phyloP scores from a whole-genome alignment of 1,140 invertebrate genomes.

The Drosophila orosa region DNA sequence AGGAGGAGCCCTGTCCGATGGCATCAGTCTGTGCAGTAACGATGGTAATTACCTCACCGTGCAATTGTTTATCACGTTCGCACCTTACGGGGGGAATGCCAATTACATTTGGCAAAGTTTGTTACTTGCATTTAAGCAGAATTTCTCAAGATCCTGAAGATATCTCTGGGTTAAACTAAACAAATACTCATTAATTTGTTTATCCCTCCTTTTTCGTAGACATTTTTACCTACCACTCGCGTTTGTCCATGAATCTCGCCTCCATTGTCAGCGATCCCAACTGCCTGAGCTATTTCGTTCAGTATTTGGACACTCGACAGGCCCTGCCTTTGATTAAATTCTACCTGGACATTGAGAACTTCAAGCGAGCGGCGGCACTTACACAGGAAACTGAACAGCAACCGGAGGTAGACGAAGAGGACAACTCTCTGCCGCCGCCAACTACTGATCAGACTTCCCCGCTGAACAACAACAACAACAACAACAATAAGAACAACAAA shows the following conservation, averaged over 20 bases:
- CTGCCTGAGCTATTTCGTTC: slow-evolving; percentile 90
- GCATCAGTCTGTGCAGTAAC: slow-evolving; percentile 62
- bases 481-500: slow-evolving; percentile 41
- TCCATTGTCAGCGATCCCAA: slow-evolving; percentile 89
- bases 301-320: slow-evolving; percentile 88
- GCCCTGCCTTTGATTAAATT: slow-evolving; percentile 87
- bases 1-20: slow-evolving; percentile 55
- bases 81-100: slow-evolving; percentile 9
- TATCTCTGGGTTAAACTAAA: neutral
- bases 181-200: neutral
- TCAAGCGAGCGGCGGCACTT: slow-evolving; percentile 82
- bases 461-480: slow-evolving; percentile 23
- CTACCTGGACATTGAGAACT: slow-evolving; percentile 90
- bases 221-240: slow-evolving; percentile 75
- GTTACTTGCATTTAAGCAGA: neutral
- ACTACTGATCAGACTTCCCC: slow-evolving; percentile 2
- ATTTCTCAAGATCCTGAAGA: neutral
- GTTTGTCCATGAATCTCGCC: slow-evolving; percentile 86
- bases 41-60: slow-evolving; percentile 63
- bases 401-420: slow-evolving; percentile 1
- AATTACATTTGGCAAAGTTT: neutral
- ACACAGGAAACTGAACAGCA: slow-evolving; percentile 16
- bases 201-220: slow-evolving; percentile 33
- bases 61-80: slow-evolving; percentile 29
- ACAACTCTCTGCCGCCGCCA: neutral